These are phyloP conservation scores for Lophotriccus pileatus DNA, from an alignment of 2,797 vertebrate genomes.

Conservation along the genomic window DNA sequence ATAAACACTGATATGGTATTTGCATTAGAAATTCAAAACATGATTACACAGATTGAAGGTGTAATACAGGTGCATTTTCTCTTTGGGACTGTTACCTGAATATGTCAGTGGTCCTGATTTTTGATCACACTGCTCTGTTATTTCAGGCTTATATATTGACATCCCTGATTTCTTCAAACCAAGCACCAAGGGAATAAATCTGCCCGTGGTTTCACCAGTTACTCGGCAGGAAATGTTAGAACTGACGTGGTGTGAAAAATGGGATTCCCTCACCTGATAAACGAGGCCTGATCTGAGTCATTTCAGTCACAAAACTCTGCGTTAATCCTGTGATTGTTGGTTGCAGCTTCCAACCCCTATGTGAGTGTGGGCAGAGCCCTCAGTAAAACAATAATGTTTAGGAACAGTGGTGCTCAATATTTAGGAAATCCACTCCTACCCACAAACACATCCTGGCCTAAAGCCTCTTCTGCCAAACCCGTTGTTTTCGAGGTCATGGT, in stretches of 20 bases:
- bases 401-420: neutral
- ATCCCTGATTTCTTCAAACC: neutral
- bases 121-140: neutral
- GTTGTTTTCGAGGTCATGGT: neutral
- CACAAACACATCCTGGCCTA: neutral
- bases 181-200: neutral
- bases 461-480: neutral
- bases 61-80: neutral
- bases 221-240: neutral
- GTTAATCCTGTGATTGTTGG: neutral
- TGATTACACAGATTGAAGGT: neutral
- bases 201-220: neutral
- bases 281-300: neutral
- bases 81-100: neutral
- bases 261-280: neutral
- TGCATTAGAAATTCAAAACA: neutral
- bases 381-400: neutral
- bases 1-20: neutral
- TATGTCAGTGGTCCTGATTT: rapidly evolving
- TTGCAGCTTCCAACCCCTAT: neutral
- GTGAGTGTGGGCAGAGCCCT: neutral
- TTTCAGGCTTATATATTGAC: neutral
- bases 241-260: neutral
- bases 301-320: neutral
- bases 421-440: neutral